Conservation (phyloP, 2,888 invertebrate genomes). For the Polyommatus icarus region DNA sequence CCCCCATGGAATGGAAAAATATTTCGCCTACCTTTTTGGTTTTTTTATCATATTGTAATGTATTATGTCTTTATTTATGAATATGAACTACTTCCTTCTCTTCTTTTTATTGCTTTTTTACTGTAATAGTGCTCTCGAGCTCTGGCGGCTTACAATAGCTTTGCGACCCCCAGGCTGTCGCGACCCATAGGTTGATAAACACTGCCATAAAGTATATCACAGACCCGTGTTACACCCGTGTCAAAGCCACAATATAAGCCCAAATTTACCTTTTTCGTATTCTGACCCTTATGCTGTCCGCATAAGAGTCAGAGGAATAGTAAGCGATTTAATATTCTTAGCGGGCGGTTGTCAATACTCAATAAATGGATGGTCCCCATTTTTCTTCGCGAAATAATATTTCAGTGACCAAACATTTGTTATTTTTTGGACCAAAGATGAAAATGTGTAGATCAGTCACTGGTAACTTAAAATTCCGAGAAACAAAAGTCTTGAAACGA, state of each 20-base stretch:
- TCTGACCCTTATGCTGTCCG: not conserved
- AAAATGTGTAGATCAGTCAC: not conserved
- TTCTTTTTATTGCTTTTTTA: no score
- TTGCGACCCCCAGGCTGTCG: no score
- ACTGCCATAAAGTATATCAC: not conserved
- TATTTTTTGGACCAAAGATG: not conserved
- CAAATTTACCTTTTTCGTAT: not conserved
- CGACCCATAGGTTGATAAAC: no score
- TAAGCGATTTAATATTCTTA: not conserved
- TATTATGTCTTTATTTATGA: no score
- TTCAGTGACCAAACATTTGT: not conserved
- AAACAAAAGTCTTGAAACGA: no score
- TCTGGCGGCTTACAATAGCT: no score
- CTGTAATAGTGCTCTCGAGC: no score
- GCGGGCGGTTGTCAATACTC: slow-evolving; percentile 3
- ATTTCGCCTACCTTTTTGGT: no score
- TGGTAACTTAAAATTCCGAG: no score
- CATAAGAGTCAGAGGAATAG: not conserved
- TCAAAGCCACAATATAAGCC: slow-evolving; percentile 3
- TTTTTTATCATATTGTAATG: no score
- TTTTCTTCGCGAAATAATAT: not conserved
- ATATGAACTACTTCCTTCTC: no score
- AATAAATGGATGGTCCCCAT: slow-evolving; percentile 11
- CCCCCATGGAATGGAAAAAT: no score
- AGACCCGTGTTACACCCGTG: slow-evolving; percentile 6